phyloP scores from a whole-genome alignment of 2,888 invertebrate species.

The Cantharis nigra region DNA sequence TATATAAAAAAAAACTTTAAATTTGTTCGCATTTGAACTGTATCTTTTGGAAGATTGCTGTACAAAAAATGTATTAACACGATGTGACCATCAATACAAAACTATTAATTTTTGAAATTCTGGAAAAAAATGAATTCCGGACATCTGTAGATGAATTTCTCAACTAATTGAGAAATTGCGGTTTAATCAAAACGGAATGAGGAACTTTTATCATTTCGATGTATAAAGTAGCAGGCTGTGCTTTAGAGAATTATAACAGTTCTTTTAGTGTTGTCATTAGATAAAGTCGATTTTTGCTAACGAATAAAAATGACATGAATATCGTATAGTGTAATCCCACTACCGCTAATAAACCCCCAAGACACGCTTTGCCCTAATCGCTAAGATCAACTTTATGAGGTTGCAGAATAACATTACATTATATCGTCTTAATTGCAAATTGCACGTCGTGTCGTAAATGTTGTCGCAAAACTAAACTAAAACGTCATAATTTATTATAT shows the following conservation, averaged over 20 bases:
- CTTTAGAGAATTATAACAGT: neutral
- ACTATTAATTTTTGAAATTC: neutral
- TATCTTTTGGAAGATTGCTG: neutral
- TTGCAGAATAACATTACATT: constrained; percentile 20
- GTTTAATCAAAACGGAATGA: neutral
- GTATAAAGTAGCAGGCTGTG: neutral
- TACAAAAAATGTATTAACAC: neutral
- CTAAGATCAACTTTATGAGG: constrained; percentile 28
- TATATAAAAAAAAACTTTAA: constrained; percentile 18
- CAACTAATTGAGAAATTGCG: no score
- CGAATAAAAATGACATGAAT: constrained; percentile 32
- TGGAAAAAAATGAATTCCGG: neutral
- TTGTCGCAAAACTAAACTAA: neutral
- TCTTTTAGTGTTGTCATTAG: neutral
- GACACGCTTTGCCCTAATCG: constrained; percentile 26
- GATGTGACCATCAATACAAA: neutral
- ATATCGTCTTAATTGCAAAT: constrained; percentile 28
- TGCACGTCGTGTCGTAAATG: constrained; percentile 4
- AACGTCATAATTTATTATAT: neutral
- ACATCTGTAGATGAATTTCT: neutral
- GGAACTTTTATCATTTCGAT: neutral
- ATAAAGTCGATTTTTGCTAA: constrained; percentile 23
- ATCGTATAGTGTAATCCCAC: constrained; percentile 17
- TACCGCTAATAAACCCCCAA: constrained; percentile 23
- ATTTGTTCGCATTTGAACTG: constrained; percentile 21